Conservation (phyloP, 1,140 invertebrate genomes). For the Drosophila ogumai region DNA sequence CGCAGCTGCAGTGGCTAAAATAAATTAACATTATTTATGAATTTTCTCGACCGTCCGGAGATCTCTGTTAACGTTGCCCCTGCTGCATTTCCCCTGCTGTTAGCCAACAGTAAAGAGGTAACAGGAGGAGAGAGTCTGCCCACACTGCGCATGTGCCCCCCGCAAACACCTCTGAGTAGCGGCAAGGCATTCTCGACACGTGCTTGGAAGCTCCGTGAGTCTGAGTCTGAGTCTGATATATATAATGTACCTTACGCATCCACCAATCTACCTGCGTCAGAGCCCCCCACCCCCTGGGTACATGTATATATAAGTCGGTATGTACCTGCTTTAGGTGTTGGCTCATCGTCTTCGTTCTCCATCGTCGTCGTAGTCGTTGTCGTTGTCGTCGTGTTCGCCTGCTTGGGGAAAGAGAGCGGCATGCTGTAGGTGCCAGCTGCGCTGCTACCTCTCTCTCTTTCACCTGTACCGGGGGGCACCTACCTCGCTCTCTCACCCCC, state of each 20-base stretch:
- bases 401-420: constrained; percentile 39
- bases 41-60: constrained; percentile 28
- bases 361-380: constrained; percentile 46
- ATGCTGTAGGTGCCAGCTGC: constrained; percentile 61
- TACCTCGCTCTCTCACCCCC: constrained; percentile 35
- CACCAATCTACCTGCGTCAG: constrained; percentile 85
- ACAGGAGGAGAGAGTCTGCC: constrained; percentile 1
- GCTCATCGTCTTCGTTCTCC: constrained; percentile 61
- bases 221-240: constrained; percentile 60
- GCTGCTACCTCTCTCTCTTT: constrained; percentile 40
- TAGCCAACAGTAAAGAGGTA: constrained; percentile 20
- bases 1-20: constrained; percentile 46
- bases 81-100: constrained; percentile 64
- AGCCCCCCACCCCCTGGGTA: constrained; percentile 31
- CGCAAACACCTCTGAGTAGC: constrained; percentile 50
- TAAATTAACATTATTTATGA: constrained; percentile 71
- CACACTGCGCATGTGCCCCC: constrained; percentile 57
- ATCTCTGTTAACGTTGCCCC: neutral
- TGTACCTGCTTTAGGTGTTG: constrained; percentile 79
- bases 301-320: constrained; percentile 53
- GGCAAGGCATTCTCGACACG: constrained; percentile 40
- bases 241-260: constrained; percentile 83
- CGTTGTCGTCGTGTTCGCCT: constrained; percentile 38
- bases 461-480: constrained; percentile 13
- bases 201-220: constrained; percentile 51